phyloP scores from a whole-genome alignment of 2,797 vertebrate genomes.

The Melanotaenia nigrans region DNA sequence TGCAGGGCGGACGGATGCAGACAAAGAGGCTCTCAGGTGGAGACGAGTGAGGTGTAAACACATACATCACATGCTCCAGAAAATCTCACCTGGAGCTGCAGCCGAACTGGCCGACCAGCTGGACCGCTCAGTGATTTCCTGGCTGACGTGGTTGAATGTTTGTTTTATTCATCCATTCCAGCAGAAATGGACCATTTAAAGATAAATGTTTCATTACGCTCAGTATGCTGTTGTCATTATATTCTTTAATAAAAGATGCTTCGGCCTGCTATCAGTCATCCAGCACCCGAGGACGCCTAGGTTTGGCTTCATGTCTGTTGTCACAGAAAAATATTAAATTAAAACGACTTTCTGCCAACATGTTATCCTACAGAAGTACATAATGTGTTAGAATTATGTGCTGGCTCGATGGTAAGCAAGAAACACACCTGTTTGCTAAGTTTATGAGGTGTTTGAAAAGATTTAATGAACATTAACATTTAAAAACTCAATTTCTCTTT shows the following conservation, averaged over 20 bases:
- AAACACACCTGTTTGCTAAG: not conserved
- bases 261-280: not conserved
- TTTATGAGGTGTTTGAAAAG: too few relatives aligned
- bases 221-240: not conserved
- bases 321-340: too few relatives aligned
- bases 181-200: too few relatives aligned
- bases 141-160: not conserved
- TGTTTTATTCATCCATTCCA: too few relatives aligned
- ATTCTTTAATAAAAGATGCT: not conserved
- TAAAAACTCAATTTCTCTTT: too few relatives aligned
- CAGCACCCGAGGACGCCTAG: too few relatives aligned
- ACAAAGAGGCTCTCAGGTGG: constrained; percentile 42
- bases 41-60: constrained; percentile 51
- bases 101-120: constrained; percentile 39
- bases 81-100: constrained; percentile 43
- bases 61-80: constrained; percentile 67
- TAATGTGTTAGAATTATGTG: not conserved
- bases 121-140: constrained; percentile 32
- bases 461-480: too few relatives aligned
- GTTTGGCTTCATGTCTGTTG: too few relatives aligned
- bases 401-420: not conserved
- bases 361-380: too few relatives aligned
- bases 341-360: too few relatives aligned
- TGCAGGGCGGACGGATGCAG: constrained; percentile 27
- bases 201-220: not conserved